These are phyloP conservation scores for Thoracochromis brauschi DNA, from an alignment of 2,113 vertebrate species.

Conservation along the genomic window DNA sequence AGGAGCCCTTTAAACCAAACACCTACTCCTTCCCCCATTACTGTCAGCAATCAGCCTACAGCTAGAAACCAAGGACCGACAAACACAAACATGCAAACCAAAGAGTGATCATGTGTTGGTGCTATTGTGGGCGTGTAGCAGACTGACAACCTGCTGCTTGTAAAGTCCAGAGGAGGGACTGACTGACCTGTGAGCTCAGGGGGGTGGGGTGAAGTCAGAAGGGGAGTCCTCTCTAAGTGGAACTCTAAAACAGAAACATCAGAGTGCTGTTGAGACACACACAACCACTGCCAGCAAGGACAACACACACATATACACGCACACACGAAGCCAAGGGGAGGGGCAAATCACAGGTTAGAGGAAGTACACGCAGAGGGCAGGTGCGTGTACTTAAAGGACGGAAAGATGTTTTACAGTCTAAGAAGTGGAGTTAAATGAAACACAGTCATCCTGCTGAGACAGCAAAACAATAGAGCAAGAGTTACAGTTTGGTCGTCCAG, in stretches of 20 bases:
- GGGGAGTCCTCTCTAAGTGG: slow-evolving; percentile 99
- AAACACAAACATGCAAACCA: slow-evolving; percentile 57
- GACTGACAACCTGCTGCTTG: slow-evolving; percentile 67
- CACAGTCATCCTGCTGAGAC: background rate
- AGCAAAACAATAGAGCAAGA: background rate
- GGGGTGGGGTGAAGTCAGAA: slow-evolving; percentile 99
- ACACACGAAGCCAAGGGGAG: background rate
- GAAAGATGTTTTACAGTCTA: background rate
- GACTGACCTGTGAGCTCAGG: slow-evolving; percentile 99
- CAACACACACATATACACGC: background rate
- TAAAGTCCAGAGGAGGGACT: slow-evolving; percentile 81
- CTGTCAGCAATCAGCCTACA: slow-evolving; percentile 24
- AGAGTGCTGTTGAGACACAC: slow-evolving; percentile 70
- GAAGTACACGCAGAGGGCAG: background rate
- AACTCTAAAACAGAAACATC: slow-evolving; percentile 97
- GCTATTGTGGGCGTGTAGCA: slow-evolving; percentile 5
- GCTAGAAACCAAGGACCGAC: slow-evolving; percentile 8
- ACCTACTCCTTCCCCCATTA: background rate
- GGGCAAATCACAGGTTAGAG: slow-evolving; percentile 6
- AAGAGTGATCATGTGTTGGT: background rate
- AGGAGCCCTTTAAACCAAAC: background rate
- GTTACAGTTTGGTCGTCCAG: background rate
- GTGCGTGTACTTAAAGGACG: background rate
- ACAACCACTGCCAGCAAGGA: slow-evolving; percentile 11
- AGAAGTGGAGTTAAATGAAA: background rate